Base-by-base conservation (phyloP, 2,113 vertebrate genomes). In the Channa argus region DNA sequence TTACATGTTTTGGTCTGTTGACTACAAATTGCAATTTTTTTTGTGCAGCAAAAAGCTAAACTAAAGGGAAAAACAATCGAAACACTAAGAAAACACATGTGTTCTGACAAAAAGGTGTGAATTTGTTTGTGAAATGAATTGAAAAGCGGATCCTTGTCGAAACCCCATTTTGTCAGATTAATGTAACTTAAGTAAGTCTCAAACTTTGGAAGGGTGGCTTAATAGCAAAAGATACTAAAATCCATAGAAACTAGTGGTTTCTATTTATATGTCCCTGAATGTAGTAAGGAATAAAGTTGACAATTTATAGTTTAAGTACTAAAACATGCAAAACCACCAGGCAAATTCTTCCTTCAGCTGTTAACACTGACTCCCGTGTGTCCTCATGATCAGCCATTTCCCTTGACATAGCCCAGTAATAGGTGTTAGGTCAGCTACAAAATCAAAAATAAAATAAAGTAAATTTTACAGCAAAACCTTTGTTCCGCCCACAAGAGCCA, bases 401-500 rank as follows among this genome's bases (percentile, higher is more conserved):
- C 38, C 5, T 60, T 15, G 44, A 79, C 61, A 47, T 38, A 79
- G 50, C 33, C 9, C 62, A 54, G 72, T 39, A 71, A 37, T 53
- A 61, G 54, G 52, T 78, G 7, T 24, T 37, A 43, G 61, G 36
- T 78, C 63, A 39, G 68, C 67, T 73, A 74, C 54, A 63, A 74
- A 14, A 51, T 59, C 44, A 5, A 15, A 54, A 47, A 60, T 69
- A 61, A 60, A 55, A 6, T 78, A 75, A 88, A 24, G 24, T 24
- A 24, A 24, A 24, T 24, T 24, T 71, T 76, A 85, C 82, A 85
- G 46, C 74, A 71, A 87, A 80, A 73, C 62, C 63, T 76, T 77
- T 76, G n/a, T 77, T 69, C 62, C 52, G 62, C 50, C 39, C 56
- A 62, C 60, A 77, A 75, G 72, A 77, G 39, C 51, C 76, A 64